Percentiles rank a stretch among this genome's conserved stretches.
These are phyloP conservation scores for Myopa testacea DNA, from an alignment of 2,888 invertebrate species.

Conservation along the genomic window DNA sequence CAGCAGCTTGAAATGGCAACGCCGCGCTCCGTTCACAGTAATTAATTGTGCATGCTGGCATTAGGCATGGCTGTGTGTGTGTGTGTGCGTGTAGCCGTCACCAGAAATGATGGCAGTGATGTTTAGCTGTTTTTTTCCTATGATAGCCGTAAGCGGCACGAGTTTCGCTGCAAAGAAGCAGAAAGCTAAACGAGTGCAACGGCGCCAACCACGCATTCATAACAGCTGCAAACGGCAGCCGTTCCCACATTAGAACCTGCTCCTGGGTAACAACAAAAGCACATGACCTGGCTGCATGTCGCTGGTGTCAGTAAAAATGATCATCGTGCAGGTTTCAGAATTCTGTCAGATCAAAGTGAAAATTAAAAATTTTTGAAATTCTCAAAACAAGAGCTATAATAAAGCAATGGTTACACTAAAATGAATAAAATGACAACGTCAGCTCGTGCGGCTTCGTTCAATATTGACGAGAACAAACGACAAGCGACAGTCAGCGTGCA, in stretches of 20 bases:
- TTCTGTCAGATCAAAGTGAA: background rate
- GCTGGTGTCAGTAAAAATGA: background rate
- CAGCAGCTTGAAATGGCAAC: background rate
- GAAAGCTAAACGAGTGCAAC: background rate
- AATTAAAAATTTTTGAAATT: conserved; percentile 8
- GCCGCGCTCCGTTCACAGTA: conserved; percentile 12
- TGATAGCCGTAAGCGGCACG: conserved; percentile 1
- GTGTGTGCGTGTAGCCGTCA: background rate
- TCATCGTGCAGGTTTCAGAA: background rate
- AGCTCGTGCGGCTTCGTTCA: conserved; percentile 24
- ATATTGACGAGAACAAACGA: conserved; percentile 49
- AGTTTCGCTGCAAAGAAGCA: conserved; percentile 17
- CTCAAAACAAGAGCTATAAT: background rate
- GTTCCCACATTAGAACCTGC: conserved; percentile 11
- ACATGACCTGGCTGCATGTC: background rate
- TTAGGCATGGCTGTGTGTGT: background rate
- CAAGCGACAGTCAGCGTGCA: conserved; percentile 33
- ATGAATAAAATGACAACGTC: background rate
- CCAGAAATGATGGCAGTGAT: background rate
- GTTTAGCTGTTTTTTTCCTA: background rate
- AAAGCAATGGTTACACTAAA: background rate
- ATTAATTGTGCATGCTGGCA: conserved; percentile 31
- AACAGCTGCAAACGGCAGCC: conserved; percentile 13
- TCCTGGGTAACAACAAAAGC: conserved; percentile 20
- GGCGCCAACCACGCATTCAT: background rate